Evolutionary conservation across 2,888 invertebrate species (phyloP).

Genomic region (Falcaria lacertinaria): DNA sequence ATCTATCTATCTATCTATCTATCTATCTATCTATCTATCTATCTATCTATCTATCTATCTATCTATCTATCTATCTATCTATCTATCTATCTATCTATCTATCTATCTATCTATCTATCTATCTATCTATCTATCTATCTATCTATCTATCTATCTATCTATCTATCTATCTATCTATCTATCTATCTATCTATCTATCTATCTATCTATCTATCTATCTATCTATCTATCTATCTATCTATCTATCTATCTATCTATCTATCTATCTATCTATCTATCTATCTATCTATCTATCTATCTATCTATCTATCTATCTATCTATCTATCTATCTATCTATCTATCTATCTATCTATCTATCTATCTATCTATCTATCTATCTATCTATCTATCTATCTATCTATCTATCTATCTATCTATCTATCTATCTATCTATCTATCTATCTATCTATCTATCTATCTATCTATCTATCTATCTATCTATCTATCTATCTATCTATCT

Average conservation of each 20-base stretch:
- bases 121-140: background rate
- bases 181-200: background rate
- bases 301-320: background rate
- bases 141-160: background rate
- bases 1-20: background rate
- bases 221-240: background rate
- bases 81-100: background rate
- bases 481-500: background rate
- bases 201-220: background rate
- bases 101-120: background rate
- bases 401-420: background rate
- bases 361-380: background rate
- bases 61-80: background rate
- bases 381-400: background rate
- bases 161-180: background rate
- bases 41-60: background rate
- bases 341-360: background rate
- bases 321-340: background rate
- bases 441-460: background rate
- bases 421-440: background rate
- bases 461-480: background rate
- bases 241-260: background rate
- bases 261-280: background rate
- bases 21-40: background rate
- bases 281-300: background rate